Evolutionary conservation across 1,140 invertebrate genomes (phyloP).

Genomic region (Eriocheir sinensis): DNA sequence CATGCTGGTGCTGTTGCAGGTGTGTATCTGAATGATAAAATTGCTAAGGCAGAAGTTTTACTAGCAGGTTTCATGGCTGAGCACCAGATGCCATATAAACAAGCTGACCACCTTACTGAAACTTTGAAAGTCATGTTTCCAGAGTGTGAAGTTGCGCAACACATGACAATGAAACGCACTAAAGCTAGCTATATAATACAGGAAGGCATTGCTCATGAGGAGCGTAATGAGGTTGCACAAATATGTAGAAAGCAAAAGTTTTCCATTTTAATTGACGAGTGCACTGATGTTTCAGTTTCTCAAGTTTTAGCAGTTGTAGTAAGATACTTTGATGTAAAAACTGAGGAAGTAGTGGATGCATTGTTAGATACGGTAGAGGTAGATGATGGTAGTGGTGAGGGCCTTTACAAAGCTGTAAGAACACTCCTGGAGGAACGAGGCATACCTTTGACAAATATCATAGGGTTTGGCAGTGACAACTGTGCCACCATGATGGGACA

Average conservation of each 20-base stretch:
- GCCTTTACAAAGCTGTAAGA: constrained; percentile 65
- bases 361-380: constrained; percentile 66
- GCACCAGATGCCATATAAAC: constrained; percentile 40
- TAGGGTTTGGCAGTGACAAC: constrained; percentile 56
- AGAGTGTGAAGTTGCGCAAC: constrained; percentile 51
- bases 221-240: not conserved
- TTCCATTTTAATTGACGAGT: constrained; percentile 73
- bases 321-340: constrained; percentile 68
- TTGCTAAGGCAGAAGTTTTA: constrained; percentile 52
- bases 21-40: constrained; percentile 30
- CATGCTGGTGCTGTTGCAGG: no score
- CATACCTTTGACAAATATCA: constrained; percentile 60
- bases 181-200: constrained; percentile 63
- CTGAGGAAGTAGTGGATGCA: constrained; percentile 7
- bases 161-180: constrained; percentile 43
- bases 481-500: constrained; percentile 59
- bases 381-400: constrained; percentile 51
- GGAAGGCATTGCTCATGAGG: constrained; percentile 69
- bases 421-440: constrained; percentile 41
- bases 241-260: constrained; percentile 63
- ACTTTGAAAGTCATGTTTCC: constrained; percentile 55
- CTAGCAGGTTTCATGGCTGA: constrained; percentile 50
- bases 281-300: constrained; percentile 73
- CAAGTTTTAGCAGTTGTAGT: constrained; percentile 68
- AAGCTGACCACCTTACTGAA: constrained; percentile 42